phyloP scores from a whole-genome alignment of 92 coral and sea anemone species.

The Siderastrea radians region DNA sequence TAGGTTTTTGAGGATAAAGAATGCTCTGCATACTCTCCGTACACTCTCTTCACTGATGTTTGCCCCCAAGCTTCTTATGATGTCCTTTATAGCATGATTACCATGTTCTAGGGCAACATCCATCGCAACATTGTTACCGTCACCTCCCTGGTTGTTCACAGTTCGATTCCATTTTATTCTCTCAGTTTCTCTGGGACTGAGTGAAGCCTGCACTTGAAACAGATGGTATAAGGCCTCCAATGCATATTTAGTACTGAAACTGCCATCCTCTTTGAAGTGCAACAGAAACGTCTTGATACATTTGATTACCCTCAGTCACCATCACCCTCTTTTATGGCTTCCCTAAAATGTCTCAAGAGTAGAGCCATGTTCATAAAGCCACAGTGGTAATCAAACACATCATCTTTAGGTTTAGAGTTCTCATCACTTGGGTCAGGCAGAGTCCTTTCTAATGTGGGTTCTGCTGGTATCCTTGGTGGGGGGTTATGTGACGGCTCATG shows the following conservation, averaged over 20 bases:
- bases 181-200: slow-evolving; percentile 57
- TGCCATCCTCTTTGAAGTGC: slow-evolving; percentile 65
- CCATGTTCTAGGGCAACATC: slow-evolving; percentile 67
- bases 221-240: slow-evolving; percentile 42
- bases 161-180: slow-evolving; percentile 69
- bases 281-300: slow-evolving; percentile 62
- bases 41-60: slow-evolving; percentile 48
- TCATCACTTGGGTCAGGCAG: slow-evolving; percentile 24
- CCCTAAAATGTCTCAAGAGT: slow-evolving; percentile 59
- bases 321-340: slow-evolving; percentile 68
- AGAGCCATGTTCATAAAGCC: slow-evolving; percentile 69
- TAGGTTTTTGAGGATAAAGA: slow-evolving; percentile 48
- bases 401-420: slow-evolving; percentile 49
- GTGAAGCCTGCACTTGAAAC: slow-evolving; percentile 48
- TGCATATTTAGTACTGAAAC: slow-evolving; percentile 52
- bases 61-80: slow-evolving; percentile 61
- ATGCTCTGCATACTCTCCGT: slow-evolving; percentile 49
- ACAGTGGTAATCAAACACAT: slow-evolving; percentile 69
- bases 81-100: slow-evolving; percentile 55
- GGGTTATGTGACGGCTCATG: slow-evolving; percentile 70
- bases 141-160: slow-evolving; percentile 42
- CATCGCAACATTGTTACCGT: slow-evolving; percentile 48
- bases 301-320: slow-evolving; percentile 37
- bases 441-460: slow-evolving; percentile 21
- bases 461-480: slow-evolving; percentile 51